A percentile compares a stretch with the other conserved stretches of the same genome.
Evolutionary conservation across 2,113 vertebrate genomes (phyloP).

Genomic region (Periophthalmodon schlosseri): DNA sequence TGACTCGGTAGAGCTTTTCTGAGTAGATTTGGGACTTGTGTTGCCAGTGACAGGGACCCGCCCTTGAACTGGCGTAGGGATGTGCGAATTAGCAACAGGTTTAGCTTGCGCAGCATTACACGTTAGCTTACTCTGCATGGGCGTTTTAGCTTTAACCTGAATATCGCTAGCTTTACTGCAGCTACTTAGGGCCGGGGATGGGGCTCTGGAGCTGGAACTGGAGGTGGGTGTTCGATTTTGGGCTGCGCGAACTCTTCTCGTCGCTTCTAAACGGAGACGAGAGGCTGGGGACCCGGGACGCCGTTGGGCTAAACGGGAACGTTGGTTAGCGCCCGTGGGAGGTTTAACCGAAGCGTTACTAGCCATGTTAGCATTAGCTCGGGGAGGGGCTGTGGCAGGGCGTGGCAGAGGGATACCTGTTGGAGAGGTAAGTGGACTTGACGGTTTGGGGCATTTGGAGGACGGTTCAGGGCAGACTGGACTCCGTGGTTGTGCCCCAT

Average conservation of each 20-base stretch:
- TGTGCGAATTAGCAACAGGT: conserved; percentile 7
- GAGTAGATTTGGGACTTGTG: conserved; percentile 74
- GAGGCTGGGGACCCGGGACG: conserved; percentile 64
- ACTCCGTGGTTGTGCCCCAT: conserved; percentile 45
- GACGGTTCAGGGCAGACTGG: conserved; percentile 72
- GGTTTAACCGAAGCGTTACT: conserved; percentile 50
- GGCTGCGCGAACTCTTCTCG: conserved; percentile 51
- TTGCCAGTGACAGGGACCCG: conserved; percentile 53
- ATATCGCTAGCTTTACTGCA: conserved; percentile 45
- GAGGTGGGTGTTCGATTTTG: conserved; percentile 21
- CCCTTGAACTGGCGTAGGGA: conserved; percentile 17
- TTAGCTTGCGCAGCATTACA: conserved; percentile 5
- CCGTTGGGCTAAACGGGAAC: conserved; percentile 61
- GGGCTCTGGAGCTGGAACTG: conserved; percentile 59
- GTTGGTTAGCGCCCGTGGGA: conserved; percentile 39
- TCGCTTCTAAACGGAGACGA: conserved; percentile 54
- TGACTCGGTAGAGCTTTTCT: conserved; percentile 58
- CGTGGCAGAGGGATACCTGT: conserved; percentile 20
- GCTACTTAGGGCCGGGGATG: conserved; percentile 41
- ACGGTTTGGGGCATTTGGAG: conserved; percentile 79
- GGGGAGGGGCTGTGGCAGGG: conserved; percentile 23
- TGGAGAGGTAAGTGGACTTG: conserved; percentile 43
- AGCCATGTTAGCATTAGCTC: background rate
- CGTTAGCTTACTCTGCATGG: background rate
- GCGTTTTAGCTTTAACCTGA: conserved; percentile 46